phyloP scores from a whole-genome alignment of 1,140 invertebrate species.

The Drosophila kanapiae region DNA sequence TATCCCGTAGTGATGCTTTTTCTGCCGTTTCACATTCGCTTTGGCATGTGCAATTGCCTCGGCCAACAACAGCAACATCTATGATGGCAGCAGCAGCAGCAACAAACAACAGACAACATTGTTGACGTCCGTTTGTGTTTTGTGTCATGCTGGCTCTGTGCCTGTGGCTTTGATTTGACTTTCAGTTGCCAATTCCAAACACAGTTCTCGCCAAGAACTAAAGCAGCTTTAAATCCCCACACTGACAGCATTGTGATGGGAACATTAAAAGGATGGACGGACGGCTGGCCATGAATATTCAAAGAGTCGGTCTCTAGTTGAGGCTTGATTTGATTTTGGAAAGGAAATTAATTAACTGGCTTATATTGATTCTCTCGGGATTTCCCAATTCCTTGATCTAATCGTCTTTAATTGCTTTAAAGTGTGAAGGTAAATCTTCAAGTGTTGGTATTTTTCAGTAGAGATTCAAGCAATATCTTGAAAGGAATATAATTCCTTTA shows the following conservation, averaged over 20 bases:
- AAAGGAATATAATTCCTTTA: no score
- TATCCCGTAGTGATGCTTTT: conserved; percentile 19
- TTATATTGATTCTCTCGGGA: conserved; percentile 5
- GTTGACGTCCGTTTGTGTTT: conserved; percentile 59
- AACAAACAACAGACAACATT: conserved; percentile 41
- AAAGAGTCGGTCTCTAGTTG: background rate
- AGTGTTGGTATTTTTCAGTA: no score
- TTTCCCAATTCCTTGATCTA: background rate
- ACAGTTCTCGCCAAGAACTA: conserved; percentile 28
- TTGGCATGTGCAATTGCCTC: conserved; percentile 49
- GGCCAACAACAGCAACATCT: background rate
- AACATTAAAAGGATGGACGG: conserved; percentile 21
- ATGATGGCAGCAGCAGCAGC: conserved; percentile 7
- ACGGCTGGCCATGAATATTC: conserved; percentile 16
- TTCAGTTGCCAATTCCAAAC: conserved; percentile 60
- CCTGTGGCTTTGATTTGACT: conserved; percentile 73
- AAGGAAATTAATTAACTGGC: conserved; percentile 31
- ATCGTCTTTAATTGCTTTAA: background rate
- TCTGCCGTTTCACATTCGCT: conserved; percentile 27
- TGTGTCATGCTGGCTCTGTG: conserved; percentile 27
- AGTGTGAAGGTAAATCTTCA: background rate
- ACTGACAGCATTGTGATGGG: conserved; percentile 21
- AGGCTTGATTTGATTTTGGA: conserved; percentile 22
- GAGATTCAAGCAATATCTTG: background rate
- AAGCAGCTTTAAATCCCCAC: conserved; percentile 31